Conservation (phyloP, 2,797 vertebrate species). For the Phrynocephalus forsythii region DNA sequence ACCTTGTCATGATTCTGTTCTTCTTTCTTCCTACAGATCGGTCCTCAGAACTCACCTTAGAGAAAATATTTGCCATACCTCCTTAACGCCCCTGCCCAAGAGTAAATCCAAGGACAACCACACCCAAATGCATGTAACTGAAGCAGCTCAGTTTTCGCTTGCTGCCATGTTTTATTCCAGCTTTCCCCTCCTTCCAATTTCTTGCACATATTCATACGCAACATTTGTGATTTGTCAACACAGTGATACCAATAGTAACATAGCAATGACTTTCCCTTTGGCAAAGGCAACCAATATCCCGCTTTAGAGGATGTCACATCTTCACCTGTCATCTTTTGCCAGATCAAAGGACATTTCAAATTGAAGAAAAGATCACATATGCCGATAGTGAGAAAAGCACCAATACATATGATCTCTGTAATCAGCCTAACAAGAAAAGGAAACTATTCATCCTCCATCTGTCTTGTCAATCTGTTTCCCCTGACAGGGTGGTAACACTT, state of each 20-base stretch:
- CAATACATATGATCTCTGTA: neutral
- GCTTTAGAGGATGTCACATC: neutral
- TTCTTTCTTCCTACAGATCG: neutral
- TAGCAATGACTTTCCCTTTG: neutral
- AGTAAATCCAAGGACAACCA: neutral
- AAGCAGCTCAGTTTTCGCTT: neutral
- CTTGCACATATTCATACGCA: neutral
- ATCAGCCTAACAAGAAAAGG: neutral
- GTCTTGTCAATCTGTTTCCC: neutral
- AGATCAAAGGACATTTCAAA: neutral
- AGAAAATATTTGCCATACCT: neutral
- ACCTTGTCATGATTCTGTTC: neutral
- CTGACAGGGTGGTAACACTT: neutral
- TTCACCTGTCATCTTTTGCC: neutral
- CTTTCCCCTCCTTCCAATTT: neutral
- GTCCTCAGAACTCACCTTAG: neutral
- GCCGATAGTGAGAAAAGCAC: constrained; percentile 10
- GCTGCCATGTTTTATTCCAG: neutral
- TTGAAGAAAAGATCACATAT: neutral
- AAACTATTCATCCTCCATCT: constrained; percentile 15
- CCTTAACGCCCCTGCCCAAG: neutral
- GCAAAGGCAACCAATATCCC: constrained; percentile 1
- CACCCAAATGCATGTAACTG: neutral
- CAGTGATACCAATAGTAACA: neutral
- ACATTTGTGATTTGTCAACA: neutral